Conservation (phyloP, 2,797 vertebrate genomes). For the Rhinella marina region DNA sequence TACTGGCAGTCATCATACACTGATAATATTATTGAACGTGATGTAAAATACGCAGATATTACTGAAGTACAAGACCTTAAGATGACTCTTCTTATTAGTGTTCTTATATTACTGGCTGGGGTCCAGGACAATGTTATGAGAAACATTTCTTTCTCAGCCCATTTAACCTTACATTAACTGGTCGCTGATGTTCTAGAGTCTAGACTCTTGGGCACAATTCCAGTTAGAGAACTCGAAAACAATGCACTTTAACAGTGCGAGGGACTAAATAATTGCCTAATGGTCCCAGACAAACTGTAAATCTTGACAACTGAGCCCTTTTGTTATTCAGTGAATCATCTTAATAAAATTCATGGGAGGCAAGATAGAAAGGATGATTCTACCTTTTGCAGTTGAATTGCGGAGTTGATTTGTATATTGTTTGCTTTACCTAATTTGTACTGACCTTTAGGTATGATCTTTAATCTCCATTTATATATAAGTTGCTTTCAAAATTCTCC, state of each 20-base stretch:
- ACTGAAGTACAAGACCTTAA: conserved; percentile 20
- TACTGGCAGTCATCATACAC: conserved; percentile 39
- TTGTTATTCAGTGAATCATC: background rate
- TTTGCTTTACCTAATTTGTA: background rate
- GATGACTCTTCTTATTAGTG: conserved; percentile 32
- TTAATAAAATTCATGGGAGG: background rate
- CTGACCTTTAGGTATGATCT: background rate
- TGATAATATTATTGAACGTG: conserved; percentile 43
- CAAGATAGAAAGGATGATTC: background rate
- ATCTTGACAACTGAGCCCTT: background rate
- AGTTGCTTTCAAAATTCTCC: background rate
- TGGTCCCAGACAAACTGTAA: background rate
- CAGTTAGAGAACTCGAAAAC: conserved; percentile 7
- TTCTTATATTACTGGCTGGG: conserved; percentile 19
- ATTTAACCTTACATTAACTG: conserved; percentile 49
- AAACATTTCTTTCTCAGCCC: conserved; percentile 51
- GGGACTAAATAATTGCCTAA: background rate
- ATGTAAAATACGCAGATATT: conserved; percentile 39
- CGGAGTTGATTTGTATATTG: background rate
- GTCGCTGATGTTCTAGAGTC: conserved; percentile 42
- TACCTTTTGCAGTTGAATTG: background rate
- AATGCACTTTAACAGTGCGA: conserved; percentile 23
- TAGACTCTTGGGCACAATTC: conserved; percentile 40
- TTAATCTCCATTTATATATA: background rate
- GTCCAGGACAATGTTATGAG: conserved; percentile 37